These are phyloP conservation scores for Lepidocyrtoides sp. DNA, from an alignment of 2,888 invertebrate species.

Conservation along the genomic window DNA sequence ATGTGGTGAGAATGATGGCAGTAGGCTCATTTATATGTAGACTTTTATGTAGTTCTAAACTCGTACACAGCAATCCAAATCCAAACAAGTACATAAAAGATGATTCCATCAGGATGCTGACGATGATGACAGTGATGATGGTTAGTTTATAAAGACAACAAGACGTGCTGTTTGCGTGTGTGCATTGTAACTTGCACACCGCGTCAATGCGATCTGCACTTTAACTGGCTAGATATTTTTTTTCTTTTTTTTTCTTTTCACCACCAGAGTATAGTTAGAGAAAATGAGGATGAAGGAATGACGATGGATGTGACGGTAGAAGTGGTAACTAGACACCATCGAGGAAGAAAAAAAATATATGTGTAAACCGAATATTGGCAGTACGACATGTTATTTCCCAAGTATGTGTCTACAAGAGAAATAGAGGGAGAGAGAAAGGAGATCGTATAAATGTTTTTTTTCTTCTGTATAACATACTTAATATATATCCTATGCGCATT, in stretches of 20 bases:
- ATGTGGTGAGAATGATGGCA: constrained; percentile 13
- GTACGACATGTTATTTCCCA: constrained; percentile 43
- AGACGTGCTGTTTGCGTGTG: background rate
- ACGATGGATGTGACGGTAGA: background rate
- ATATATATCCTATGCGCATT: constrained; percentile 48
- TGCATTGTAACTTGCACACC: background rate
- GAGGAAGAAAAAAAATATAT: constrained; percentile 16
- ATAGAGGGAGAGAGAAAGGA: constrained; percentile 8
- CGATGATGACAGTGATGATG: background rate
- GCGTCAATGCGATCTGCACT: background rate
- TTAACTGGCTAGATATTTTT: background rate
- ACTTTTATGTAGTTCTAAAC: background rate
- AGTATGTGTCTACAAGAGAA: background rate
- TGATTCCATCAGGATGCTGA: constrained; percentile 32
- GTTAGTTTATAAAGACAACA: constrained; percentile 11
- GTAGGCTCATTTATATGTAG: background rate
- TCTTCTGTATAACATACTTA: constrained; percentile 53
- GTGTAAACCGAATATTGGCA: background rate
- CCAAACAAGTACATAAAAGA: constrained; percentile 15
- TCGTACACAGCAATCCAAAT: constrained; percentile 21
- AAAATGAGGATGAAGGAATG: background rate
- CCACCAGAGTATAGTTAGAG: constrained; percentile 7
- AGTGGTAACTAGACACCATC: constrained; percentile 30
- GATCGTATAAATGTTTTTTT: too few species aligned
- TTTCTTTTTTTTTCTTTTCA: background rate